Evolutionary conservation across 2,113 vertebrate species (phyloP).

Genomic region (Rhea americana): DNA sequence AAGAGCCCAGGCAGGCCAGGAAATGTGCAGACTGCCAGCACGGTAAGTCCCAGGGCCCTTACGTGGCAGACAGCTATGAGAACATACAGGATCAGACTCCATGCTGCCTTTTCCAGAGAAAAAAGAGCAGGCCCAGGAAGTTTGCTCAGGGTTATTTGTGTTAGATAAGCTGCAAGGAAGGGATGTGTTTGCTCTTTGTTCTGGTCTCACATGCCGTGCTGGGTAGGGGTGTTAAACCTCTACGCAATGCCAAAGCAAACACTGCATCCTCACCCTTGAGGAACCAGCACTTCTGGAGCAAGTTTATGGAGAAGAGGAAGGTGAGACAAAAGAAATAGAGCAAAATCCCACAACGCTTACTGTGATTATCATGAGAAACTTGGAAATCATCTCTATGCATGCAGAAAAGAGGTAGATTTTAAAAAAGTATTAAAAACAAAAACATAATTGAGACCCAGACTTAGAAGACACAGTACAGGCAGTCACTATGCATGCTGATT

Average conservation of each 20-base stretch:
- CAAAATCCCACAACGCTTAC: neutral
- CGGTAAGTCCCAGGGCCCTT: neutral
- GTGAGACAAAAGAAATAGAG: neutral
- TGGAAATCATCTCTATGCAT: neutral
- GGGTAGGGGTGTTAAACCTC: neutral
- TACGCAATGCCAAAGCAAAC: neutral
- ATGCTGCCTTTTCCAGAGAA: neutral
- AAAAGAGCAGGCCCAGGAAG: slow-evolving; percentile 44
- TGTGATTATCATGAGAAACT: neutral
- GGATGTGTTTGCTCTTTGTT: slow-evolving; percentile 29
- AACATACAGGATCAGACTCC: accelerated
- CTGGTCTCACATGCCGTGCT: neutral
- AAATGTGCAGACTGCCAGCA: accelerated
- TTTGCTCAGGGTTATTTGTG: slow-evolving; percentile 53
- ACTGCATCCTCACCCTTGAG: neutral
- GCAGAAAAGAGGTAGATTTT: neutral
- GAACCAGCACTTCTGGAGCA: accelerated
- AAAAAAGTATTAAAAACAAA: neutral
- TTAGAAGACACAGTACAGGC: accelerated
- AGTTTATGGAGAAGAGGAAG: neutral
- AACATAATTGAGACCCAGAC: neutral
- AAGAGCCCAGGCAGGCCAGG: accelerated
- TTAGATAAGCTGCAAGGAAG: slow-evolving; percentile 50
- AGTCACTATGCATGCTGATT: neutral
- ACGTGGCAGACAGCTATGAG: neutral